Base-by-base conservation (phyloP, 2,888 invertebrate species). In the Tricholauxania praeusta region DNA sequence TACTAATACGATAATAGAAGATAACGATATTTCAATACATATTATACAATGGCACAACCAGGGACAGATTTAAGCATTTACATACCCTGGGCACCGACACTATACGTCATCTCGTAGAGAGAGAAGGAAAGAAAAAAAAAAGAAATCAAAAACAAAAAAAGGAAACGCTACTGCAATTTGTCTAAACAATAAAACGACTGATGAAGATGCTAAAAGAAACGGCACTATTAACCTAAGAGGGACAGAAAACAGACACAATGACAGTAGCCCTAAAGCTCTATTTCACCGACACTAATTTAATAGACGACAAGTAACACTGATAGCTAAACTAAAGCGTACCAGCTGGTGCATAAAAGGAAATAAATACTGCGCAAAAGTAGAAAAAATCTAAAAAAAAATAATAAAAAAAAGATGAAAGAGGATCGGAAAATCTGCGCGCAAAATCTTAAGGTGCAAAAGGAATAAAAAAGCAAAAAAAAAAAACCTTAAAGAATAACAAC, bases 321-420 rank as follows among this genome's bases (percentile, higher is more conserved):
- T 59, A n/a, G 6, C 19, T 22, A 19, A 22, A 22, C 17, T 59
- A 19, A 19, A 19, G n/a, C 67, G 60, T 69, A 72, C 73, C 72
- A 72, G 72, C 71, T 72, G 74, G 74, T 75, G 74, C 74, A 71
- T 72, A 66, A 62, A 72, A 65, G 71, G 63, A 73, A 71, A 71
- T 72, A 68, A 70, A 72, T 71, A 71, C 71, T 72, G 72, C 32
- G 60, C 62, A 68, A 55, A 62, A 65, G 62, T 12, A 51, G 22
- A 39, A 39, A 39, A 39, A 32, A 59, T 48, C 17, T 19, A 64
- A 28, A 19, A 60, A 53, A 47, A 59, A 64, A 55, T 2, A 59
- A 55, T 14, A 73, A 49, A 14, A 12, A 19, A 8, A 32, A 55
- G n/a, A 39, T 47, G 57, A n/a, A 12, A 60, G 53, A 52, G 52